A percentile compares a stretch with the other conserved stretches of the same genome.
These are phyloP conservation scores for Phymastichus coffea DNA, from an alignment of 1,140 invertebrate genomes.

Conservation along the genomic window DNA sequence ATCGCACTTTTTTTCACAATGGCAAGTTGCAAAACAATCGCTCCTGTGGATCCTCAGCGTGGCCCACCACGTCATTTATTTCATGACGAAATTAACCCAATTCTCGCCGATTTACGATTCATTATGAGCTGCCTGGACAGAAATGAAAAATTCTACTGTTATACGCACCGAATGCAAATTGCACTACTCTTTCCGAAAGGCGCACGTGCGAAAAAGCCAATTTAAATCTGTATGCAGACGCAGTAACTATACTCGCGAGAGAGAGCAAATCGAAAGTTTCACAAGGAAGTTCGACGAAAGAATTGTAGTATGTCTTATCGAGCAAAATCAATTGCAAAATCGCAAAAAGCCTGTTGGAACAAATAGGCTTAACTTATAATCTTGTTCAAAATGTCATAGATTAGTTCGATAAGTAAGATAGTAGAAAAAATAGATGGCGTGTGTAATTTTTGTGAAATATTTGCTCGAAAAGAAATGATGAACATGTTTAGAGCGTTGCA, in stretches of 20 bases:
- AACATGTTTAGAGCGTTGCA: too few species aligned
- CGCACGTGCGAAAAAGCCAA: conserved; percentile 12
- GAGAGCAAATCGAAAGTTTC: conserved; percentile 17
- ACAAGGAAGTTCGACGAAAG: neutral
- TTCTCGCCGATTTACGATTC: conserved; percentile 11
- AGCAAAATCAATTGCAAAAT: too few species aligned
- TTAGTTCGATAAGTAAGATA: too few species aligned
- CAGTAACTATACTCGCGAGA: neutral
- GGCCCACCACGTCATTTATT: conserved; percentile 12
- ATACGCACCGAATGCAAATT: conserved; percentile 19
- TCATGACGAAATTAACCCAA: conserved; percentile 24
- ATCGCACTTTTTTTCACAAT: conserved; percentile 23
- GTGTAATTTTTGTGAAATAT: too few species aligned
- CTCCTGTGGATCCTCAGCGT: conserved; percentile 12
- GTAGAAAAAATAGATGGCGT: too few species aligned
- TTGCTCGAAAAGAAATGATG: too few species aligned
- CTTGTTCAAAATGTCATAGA: too few species aligned
- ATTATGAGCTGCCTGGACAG: conserved; percentile 5
- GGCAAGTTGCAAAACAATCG: conserved; percentile 21
- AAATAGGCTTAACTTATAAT: too few species aligned
- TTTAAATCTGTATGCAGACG: neutral
- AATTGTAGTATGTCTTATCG: neutral
- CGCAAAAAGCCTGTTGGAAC: too few species aligned
- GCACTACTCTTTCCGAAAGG: neutral
- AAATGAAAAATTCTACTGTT: conserved; percentile 7